These are phyloP conservation scores for Nothocercus julius DNA, from an alignment of 2,113 vertebrate species.

Conservation along the genomic window DNA sequence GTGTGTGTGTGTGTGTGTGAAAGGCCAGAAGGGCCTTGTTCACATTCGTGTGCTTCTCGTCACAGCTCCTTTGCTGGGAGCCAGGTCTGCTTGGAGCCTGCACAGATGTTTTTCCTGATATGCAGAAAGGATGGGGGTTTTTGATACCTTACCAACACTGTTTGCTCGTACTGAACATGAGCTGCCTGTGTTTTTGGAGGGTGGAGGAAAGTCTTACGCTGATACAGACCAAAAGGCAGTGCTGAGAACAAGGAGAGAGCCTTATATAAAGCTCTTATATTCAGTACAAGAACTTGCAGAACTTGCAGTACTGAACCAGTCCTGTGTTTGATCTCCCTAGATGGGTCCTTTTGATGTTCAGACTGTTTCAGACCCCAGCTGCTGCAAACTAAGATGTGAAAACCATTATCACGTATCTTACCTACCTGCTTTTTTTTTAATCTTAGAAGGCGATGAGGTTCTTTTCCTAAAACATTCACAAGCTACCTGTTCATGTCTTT, in stretches of 20 bases:
- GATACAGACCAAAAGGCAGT: neutral
- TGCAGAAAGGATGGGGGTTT: neutral
- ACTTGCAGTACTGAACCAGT: neutral
- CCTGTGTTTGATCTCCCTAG: neutral
- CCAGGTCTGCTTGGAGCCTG: neutral
- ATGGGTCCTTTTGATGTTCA: neutral
- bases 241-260: neutral
- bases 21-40: neutral
- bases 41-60: neutral
- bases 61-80: neutral
- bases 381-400: neutral
- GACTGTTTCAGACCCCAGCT: neutral
- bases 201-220: neutral
- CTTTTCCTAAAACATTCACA: neutral
- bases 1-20: neutral
- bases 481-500: neutral
- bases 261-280: neutral
- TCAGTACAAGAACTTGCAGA: neutral
- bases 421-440: neutral
- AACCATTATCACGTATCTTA: neutral
- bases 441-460: neutral
- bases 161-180: neutral
- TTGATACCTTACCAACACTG: neutral
- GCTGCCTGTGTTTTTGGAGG: neutral
- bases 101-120: conserved; percentile 8